phyloP scores from a whole-genome alignment of 2,113 vertebrate species.

The Cyanoderma ruficeps region DNA sequence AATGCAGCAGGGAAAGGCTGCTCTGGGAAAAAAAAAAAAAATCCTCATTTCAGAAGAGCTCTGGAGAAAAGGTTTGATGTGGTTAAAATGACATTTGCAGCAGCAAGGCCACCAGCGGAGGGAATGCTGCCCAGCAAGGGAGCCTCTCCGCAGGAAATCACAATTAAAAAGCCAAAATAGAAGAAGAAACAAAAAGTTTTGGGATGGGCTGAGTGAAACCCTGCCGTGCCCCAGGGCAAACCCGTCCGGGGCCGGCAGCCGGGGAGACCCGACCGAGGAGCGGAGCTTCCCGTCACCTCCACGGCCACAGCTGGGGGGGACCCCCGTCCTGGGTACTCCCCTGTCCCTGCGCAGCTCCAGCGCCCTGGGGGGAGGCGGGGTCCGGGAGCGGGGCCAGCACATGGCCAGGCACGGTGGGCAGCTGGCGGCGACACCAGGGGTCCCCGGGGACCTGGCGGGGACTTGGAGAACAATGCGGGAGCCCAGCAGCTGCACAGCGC shows the following conservation, averaged over 20 bases:
- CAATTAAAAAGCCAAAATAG: neutral
- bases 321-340: fast-evolving
- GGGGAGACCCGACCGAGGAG: neutral
- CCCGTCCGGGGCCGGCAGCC: fast-evolving
- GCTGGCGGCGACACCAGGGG: neutral
- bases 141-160: neutral
- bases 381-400: neutral
- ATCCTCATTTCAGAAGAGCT: neutral
- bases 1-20: neutral
- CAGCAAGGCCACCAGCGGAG: neutral
- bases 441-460: neutral
- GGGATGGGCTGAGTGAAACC: neutral
- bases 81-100: neutral
- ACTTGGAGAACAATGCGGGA: neutral
- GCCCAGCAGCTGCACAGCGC: neutral
- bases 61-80: neutral
- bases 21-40: neutral
- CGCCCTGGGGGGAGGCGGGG: neutral
- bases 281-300: neutral
- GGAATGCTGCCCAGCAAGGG: neutral
- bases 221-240: neutral
- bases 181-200: neutral
- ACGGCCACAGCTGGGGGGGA: neutral
- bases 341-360: neutral
- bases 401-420: neutral